Percentiles rank a stretch among this genome's conserved stretches.
phyloP scores from a whole-genome alignment of 2,113 vertebrate genomes.

The Nibea albiflora region DNA sequence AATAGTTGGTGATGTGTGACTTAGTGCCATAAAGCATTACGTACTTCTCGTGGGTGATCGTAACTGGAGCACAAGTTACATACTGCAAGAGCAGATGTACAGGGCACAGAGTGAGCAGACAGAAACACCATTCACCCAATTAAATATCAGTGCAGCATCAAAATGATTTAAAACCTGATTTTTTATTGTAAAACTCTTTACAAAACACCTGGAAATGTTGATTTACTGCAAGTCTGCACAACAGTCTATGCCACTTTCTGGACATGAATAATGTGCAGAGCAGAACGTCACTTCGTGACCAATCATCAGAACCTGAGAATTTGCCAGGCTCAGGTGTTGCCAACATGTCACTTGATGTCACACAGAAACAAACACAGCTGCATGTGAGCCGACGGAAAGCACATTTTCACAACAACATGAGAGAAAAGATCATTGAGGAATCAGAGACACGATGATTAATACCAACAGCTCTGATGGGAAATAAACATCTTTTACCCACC shows the following conservation, averaged over 20 bases:
- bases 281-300: background rate
- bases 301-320: constrained; percentile 16
- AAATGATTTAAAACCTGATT: too few species aligned
- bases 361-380: constrained; percentile 16
- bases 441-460: constrained; percentile 53
- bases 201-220: too few species aligned
- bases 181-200: background rate
- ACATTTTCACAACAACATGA: constrained; percentile 45
- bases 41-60: too few species aligned
- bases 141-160: too few species aligned
- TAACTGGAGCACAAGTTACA: too few species aligned
- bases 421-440: constrained; percentile 38
- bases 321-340: constrained; percentile 12
- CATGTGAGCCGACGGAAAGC: constrained; percentile 24
- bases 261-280: background rate
- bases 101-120: too few species aligned
- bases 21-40: too few species aligned
- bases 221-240: background rate
- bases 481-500: constrained; percentile 49
- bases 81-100: too few species aligned
- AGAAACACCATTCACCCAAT: too few species aligned
- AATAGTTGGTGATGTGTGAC: too few species aligned
- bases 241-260: background rate
- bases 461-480: constrained; percentile 58
- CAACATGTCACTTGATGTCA: background rate